These are phyloP conservation scores for Venturia canescens DNA, from an alignment of 1,140 invertebrate genomes.

Conservation along the genomic window DNA sequence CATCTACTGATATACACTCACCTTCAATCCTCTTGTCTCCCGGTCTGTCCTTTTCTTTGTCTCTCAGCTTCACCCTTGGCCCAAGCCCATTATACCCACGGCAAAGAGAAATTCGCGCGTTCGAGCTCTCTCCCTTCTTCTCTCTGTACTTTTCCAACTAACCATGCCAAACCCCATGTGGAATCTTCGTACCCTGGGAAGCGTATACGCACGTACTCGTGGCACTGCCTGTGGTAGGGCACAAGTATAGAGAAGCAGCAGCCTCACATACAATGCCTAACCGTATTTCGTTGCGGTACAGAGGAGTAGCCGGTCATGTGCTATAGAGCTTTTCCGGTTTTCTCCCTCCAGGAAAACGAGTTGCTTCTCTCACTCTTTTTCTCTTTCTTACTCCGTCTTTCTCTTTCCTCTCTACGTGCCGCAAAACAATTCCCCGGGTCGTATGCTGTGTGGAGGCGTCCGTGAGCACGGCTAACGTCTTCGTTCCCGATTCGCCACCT, in stretches of 20 bases:
- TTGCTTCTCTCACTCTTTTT: neutral
- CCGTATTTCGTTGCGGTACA: slow-evolving; percentile 13
- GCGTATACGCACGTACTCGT: slow-evolving; percentile 7
- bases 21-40: slow-evolving; percentile 10
- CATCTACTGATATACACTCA: slow-evolving; percentile 11
- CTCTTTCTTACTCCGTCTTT: slow-evolving; percentile 1
- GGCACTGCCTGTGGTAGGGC: neutral
- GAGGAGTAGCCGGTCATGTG: slow-evolving; percentile 7
- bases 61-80: neutral
- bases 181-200: neutral
- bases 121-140: neutral
- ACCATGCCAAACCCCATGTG: neutral
- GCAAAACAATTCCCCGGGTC: slow-evolving; percentile 40
- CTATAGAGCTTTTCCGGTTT: slow-evolving; percentile 17
- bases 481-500: slow-evolving; percentile 51
- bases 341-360: slow-evolving; percentile 8
- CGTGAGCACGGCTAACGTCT: slow-evolving; percentile 46
- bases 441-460: slow-evolving; percentile 18
- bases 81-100: neutral
- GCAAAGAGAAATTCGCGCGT: slow-evolving; percentile 15
- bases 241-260: neutral
- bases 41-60: neutral
- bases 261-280: neutral
- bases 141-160: neutral
- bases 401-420: slow-evolving; percentile 36